Evolutionary conservation across 2,888 invertebrate species (phyloP), one percentile per base, ranked within the genome.

Genomic region (Athetis lepigone): DNA sequence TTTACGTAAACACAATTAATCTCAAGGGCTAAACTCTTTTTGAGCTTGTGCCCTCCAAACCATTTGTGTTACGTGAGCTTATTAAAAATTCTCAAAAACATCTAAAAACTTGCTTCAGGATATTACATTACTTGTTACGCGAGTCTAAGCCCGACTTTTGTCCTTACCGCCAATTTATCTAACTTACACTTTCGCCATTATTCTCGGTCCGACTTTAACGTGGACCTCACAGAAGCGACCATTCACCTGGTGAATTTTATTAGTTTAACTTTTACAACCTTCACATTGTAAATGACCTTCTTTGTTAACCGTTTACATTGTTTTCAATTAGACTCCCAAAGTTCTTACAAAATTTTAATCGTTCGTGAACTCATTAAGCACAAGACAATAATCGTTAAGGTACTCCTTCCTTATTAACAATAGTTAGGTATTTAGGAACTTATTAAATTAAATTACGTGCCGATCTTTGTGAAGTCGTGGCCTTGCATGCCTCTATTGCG

Each of bases 401-500:
- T 67, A 55, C 33, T 43, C 45, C 50, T 73, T 77, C 64, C 74
- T 59, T 43, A 70, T 50, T 60, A 70, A 77, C 64, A 61, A 70
- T 77, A 61, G 54, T 40, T 73, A 61, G 54, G 37, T 73, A 76
- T 77, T 77, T 70, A 68, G 65, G 78, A 74, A 77, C 75, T 77
- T 65, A 73, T 73, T 54, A 77, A 47, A 70, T 62, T 73, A 73
- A 47, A 70, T 62, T 73, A 73, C 49, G 51, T 50, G 51, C 63
- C 52, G 52, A 66, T 81, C 64, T 57, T 73, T 76, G 66, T 70
- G 61, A 68, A 62, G 61, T 50, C 46, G 50, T 54, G 70, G 75
- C 79, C 79, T 81, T 79, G 79, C 56, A 49, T 66, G 61, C 52
- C 37, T 77, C 71, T 69, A 79, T 76, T 81, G 80, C 79, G 79